Percentiles rank a stretch among this genome's conserved stretches.
Conservation (phyloP, 2,113 vertebrate genomes). For the Cranoglanis bouderius region DNA sequence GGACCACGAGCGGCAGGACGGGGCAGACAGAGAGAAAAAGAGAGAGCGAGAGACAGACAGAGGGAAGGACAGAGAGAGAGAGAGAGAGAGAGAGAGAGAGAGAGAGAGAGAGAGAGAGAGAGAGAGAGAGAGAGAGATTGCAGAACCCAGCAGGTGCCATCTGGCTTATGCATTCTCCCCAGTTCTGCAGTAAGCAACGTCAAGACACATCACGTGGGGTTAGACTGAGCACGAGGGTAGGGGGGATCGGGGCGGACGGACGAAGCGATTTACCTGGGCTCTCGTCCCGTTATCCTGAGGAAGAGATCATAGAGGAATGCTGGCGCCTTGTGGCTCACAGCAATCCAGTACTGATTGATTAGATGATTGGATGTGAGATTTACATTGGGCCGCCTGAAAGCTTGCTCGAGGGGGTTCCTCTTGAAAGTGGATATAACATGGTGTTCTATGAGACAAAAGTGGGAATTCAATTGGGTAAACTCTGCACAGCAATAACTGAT, state of each 20-base stretch:
- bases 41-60: constrained; percentile 41
- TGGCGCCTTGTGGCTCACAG: constrained; percentile 99
- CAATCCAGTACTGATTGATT: constrained; percentile 99
- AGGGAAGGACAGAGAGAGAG: background rate
- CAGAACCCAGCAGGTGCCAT: constrained; percentile 64
- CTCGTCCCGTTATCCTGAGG: constrained; percentile 99
- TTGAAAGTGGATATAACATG: constrained; percentile 99
- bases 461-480: constrained; percentile 66
- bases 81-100: background rate
- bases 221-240: constrained; percentile 57
- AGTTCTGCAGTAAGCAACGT: constrained; percentile 57
- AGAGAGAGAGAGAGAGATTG: constrained; percentile 54
- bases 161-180: constrained; percentile 68
- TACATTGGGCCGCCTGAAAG: constrained; percentile 99
- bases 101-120: background rate
- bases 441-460: constrained; percentile 97
- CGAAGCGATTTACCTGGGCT: constrained; percentile 94
- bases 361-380: constrained; percentile 99
- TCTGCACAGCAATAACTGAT: constrained; percentile 27
- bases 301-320: constrained; percentile 99
- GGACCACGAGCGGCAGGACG: background rate
- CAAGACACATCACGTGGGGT: constrained; percentile 49
- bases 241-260: constrained; percentile 39
- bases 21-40: constrained; percentile 23
- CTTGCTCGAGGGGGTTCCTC: constrained; percentile 99